These are phyloP conservation scores for Nothobranchius kuhntae DNA, from an alignment of 2,113 vertebrate species.

Conservation along the genomic window DNA sequence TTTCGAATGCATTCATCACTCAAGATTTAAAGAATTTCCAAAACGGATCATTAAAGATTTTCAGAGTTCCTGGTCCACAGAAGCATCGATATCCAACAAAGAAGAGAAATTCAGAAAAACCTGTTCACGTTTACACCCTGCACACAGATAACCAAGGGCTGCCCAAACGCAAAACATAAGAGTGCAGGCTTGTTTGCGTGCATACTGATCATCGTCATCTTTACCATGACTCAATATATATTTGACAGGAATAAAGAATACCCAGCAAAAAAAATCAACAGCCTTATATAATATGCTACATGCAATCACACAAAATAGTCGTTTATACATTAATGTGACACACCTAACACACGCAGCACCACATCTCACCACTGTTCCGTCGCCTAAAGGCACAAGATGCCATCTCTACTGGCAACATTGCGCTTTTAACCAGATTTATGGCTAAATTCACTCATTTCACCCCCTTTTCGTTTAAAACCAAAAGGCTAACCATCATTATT, in stretches of 20 bases:
- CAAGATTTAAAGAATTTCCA: conserved; percentile 9
- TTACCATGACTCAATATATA: conserved; percentile 19
- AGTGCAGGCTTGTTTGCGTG: conserved; percentile 3
- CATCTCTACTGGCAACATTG: not conserved
- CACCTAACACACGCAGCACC: not conserved
- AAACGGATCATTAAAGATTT: not conserved
- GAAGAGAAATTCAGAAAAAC: conserved; percentile 13
- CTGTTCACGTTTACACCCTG: conserved; percentile 21
- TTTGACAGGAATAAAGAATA: conserved; percentile 14
- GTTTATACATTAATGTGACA: too few relatives aligned
- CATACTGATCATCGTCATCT: conserved; percentile 11
- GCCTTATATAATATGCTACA: conserved; percentile 26
- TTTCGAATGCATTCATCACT: conserved; percentile 29
- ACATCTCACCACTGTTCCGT: conserved; percentile 27
- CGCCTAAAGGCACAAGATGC: conserved; percentile 3
- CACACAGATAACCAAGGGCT: not conserved
- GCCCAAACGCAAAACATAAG: not conserved
- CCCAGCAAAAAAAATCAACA: conserved; percentile 11
- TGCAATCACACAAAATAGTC: conserved; percentile 34
- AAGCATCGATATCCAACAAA: not conserved
- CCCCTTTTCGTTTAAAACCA: too few relatives aligned
- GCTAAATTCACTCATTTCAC: not conserved
- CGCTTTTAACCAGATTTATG: not conserved
- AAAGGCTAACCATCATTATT: too few relatives aligned
- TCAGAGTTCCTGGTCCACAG: not conserved